phyloP scores from a whole-genome alignment of 92 coral and sea anemone species.

The Anthopleura xanthogrammica region DNA sequence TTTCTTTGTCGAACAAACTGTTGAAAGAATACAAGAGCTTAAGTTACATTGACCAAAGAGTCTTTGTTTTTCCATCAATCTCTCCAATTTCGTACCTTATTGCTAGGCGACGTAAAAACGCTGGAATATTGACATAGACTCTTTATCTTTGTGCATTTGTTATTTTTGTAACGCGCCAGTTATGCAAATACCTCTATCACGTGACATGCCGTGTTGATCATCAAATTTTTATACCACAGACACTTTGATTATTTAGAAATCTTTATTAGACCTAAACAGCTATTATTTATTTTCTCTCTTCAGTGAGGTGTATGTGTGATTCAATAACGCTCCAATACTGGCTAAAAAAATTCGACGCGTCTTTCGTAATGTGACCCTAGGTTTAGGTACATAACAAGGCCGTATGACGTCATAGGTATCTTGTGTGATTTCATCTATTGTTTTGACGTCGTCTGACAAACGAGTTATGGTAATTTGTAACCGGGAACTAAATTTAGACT shows the following conservation, averaged over 20 bases:
- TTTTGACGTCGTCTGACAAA: conserved; percentile 68
- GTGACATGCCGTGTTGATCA: conserved; percentile 5
- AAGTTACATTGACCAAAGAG: conserved; percentile 13
- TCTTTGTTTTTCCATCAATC: neutral
- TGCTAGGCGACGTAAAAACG: conserved; percentile 34
- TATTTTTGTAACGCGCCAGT: conserved; percentile 31
- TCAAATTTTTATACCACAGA: conserved; percentile 9
- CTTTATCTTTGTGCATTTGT: neutral
- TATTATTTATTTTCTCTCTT: neutral
- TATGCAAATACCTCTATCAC: conserved; percentile 30
- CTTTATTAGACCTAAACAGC: neutral
- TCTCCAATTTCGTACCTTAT: neutral
- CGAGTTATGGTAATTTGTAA: conserved; percentile 73
- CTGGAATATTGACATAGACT: conserved; percentile 2
- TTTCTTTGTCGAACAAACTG: neutral
- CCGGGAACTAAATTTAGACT: conserved; percentile 79
- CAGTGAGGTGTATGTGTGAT: neutral
- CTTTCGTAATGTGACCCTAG: conserved; percentile 41
- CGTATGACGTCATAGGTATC: conserved; percentile 85
- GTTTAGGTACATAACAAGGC: conserved; percentile 17
- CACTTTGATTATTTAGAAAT: neutral
- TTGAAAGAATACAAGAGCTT: conserved; percentile 1
- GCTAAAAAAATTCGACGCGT: neutral
- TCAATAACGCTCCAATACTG: conserved; percentile 11
- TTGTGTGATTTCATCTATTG: conserved; percentile 83